Evolutionary conservation across 1,140 invertebrate species (phyloP).

Genomic region (Papilio polyxenes): DNA sequence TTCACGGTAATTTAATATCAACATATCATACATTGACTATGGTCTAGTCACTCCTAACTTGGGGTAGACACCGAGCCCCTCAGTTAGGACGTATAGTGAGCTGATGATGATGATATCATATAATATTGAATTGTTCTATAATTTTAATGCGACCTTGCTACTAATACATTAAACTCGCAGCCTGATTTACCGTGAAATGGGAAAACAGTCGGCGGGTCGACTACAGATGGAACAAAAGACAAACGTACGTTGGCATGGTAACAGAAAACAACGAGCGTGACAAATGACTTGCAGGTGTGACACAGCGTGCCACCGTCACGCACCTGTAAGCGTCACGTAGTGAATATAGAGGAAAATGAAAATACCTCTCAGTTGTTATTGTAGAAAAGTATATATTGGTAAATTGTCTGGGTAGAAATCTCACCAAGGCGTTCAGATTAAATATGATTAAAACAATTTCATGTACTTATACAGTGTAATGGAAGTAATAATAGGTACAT

Average conservation of each 20-base stretch:
- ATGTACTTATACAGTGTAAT: background rate
- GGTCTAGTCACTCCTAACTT: no score
- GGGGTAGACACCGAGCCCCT: no score
- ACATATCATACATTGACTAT: no score
- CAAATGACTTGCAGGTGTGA: constrained; percentile 60
- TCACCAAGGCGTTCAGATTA: background rate
- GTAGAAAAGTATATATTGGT: background rate
- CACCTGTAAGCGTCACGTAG: constrained; percentile 41
- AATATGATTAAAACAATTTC: background rate
- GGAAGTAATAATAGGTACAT: no score
- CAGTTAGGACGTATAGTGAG: no score
- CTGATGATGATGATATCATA: no score
- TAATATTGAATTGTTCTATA: no score
- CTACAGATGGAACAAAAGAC: constrained; percentile 47
- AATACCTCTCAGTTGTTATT: background rate
- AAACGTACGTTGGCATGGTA: constrained; percentile 45
- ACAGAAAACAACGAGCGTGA: constrained; percentile 57
- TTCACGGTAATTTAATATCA: no score
- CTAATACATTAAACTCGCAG: constrained; percentile 15
- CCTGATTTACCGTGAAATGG: constrained; percentile 51
- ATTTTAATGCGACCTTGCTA: no score
- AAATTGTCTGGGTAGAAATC: background rate
- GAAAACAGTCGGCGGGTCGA: constrained; percentile 42
- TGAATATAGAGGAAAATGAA: background rate
- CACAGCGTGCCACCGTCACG: constrained; percentile 46